phyloP scores from a whole-genome alignment of 2,113 vertebrate genomes.

The Oreochromis spilurus region DNA sequence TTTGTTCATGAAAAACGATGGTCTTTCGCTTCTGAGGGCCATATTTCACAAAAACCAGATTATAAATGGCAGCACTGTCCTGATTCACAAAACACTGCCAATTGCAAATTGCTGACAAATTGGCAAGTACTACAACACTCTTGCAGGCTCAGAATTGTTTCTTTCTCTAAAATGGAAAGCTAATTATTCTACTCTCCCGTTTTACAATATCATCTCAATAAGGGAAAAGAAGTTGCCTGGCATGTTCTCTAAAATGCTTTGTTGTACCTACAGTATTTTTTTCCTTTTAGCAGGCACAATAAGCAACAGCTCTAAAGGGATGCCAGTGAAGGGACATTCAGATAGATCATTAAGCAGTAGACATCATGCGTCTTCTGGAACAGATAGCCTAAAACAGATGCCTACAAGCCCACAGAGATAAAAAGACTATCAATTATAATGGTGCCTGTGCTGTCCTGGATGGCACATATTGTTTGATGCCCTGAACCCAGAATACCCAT shows the following conservation, averaged over 20 bases:
- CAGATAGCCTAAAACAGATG: constrained; percentile 47
- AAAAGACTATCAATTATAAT: constrained; percentile 29
- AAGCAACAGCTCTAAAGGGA: not conserved
- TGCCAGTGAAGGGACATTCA: constrained; percentile 34
- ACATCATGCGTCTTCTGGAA: constrained; percentile 51
- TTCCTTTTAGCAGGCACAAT: not conserved
- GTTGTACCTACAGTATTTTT: not conserved
- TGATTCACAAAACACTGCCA: not conserved
- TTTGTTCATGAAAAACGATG: not conserved
- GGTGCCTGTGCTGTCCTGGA: not conserved
- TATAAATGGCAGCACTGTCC: not conserved
- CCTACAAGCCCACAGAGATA: constrained; percentile 38
- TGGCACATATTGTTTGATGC: constrained; percentile 5
- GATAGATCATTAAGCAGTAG: constrained; percentile 45
- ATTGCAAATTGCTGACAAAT: not conserved
- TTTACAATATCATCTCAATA: not conserved
- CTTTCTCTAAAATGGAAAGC: not conserved
- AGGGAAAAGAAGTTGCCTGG: not conserved
- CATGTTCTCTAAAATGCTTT: not conserved
- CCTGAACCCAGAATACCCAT: constrained; percentile 3
- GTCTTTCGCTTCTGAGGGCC: not conserved
- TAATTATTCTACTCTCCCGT: not conserved
- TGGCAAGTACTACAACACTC: not conserved
- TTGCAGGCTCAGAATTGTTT: not conserved
- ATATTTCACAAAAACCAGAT: not conserved